Conservation (phyloP, 2,888 invertebrate genomes). For the Cosmopolites sordidus region DNA sequence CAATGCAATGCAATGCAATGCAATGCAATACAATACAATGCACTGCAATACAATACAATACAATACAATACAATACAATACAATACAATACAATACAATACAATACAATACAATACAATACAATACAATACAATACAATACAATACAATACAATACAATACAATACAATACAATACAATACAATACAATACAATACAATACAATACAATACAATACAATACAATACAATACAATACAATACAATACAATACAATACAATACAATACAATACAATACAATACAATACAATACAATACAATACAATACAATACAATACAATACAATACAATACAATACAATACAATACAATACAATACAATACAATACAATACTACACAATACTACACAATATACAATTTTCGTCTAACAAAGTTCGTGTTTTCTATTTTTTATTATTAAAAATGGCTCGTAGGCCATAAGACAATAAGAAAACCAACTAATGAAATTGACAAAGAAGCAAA, state of each 20-base stretch:
- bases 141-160: slow-evolving; percentile 5
- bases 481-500: too few relatives aligned
- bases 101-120: slow-evolving; percentile 13
- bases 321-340: too few relatives aligned
- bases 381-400: too few relatives aligned
- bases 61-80: slow-evolving; percentile 12
- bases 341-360: too few relatives aligned
- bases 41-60: slow-evolving; percentile 9
- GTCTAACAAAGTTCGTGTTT: too few relatives aligned
- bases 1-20: slow-evolving; percentile 2
- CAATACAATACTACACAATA: too few relatives aligned
- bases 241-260: neutral
- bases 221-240: neutral
- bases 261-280: neutral
- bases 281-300: neutral
- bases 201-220: neutral
- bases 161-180: slow-evolving; percentile 4
- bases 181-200: slow-evolving; percentile 2
- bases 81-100: slow-evolving; percentile 13
- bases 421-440: too few relatives aligned
- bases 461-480: too few relatives aligned
- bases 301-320: too few relatives aligned
- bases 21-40: neutral
- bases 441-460: too few relatives aligned
- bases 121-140: slow-evolving; percentile 12